Evolutionary conservation across 1,140 invertebrate genomes (phyloP), one percentile per base, ranked within the genome.

Genomic region (Subanguina moxae): DNA sequence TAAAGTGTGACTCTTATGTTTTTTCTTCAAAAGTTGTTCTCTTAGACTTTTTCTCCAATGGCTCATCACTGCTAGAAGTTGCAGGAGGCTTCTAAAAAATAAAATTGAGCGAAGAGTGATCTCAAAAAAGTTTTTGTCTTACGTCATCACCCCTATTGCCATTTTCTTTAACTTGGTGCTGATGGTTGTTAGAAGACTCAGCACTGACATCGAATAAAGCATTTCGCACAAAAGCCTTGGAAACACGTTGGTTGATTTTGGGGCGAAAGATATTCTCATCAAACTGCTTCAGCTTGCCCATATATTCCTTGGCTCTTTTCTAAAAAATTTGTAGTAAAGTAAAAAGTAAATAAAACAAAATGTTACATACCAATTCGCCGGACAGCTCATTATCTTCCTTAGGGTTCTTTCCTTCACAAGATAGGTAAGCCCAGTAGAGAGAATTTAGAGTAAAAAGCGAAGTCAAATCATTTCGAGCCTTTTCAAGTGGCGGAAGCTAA

Each of bases 361-460:
- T n/a, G n/a, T 56, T 13, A 57, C 59, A 32, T 28, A 62, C 59
- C 59, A 62, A 21, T 15, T 62, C 59, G 13, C 3, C 59, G 13
- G 46, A 3, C 13, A 62, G 59, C 19, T 62, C 59, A 21, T 30
- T 28, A 21, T 32, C 19, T 28, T 62, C 59, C 46, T 62, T 62
- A 13, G 59, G 59, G 32, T 62, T 21, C 28, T 62, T 62, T 52
- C 59, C 59, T 21, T 28, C 46, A 57, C 59, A 62, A 56, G 59
- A 21, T 28, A 23, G 13, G 28, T 62, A 62, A 15, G 46, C 15
- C 59, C 59, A 62, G 28, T 62, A 62, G 3, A 62, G 59, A 21
- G 59, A 62, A 43, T 62, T 62, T 3, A 62, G 21, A 21, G 59
- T 15, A 15, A 62, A 62, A 28, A 62, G 59, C 25, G 59, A 21